These are phyloP conservation scores for Sinotaia quadrata DNA, from an alignment of 2,888 invertebrate species.

Conservation along the genomic window DNA sequence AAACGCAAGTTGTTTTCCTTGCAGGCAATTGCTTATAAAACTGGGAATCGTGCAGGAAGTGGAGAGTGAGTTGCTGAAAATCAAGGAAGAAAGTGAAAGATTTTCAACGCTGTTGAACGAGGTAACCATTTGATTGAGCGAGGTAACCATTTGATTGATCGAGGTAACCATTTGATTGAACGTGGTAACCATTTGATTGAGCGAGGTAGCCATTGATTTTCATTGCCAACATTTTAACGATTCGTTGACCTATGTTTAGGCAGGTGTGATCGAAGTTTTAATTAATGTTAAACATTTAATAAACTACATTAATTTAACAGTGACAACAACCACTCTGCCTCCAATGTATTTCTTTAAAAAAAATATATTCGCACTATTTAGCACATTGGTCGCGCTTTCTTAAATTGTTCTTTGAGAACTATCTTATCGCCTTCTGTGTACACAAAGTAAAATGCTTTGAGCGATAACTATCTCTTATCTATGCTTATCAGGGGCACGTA, in stretches of 20 bases:
- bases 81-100: conserved; percentile 13
- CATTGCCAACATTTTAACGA: too few species aligned
- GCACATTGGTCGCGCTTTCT: too few species aligned
- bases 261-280: too few species aligned
- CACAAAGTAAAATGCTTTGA: too few species aligned
- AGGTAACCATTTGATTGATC: conserved; percentile 9
- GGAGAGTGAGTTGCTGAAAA: conserved; percentile 6
- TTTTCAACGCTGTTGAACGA: conserved; percentile 13
- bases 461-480: too few species aligned
- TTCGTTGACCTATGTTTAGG: too few species aligned
- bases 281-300: too few species aligned
- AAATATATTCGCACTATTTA: neutral
- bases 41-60: neutral
- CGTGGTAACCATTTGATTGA: conserved; percentile 8
- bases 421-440: too few species aligned
- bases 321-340: neutral
- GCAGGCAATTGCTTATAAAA: conserved; percentile 12
- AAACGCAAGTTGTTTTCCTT: neutral
- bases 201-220: too few species aligned
- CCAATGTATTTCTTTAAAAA: neutral
- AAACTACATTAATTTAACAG: neutral
- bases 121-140: conserved; percentile 6
- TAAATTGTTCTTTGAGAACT: too few species aligned
- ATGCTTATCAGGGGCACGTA: too few species aligned
- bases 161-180: conserved; percentile 10